phyloP scores from a whole-genome alignment of 2,888 invertebrate species.

The Laothoe populi region DNA sequence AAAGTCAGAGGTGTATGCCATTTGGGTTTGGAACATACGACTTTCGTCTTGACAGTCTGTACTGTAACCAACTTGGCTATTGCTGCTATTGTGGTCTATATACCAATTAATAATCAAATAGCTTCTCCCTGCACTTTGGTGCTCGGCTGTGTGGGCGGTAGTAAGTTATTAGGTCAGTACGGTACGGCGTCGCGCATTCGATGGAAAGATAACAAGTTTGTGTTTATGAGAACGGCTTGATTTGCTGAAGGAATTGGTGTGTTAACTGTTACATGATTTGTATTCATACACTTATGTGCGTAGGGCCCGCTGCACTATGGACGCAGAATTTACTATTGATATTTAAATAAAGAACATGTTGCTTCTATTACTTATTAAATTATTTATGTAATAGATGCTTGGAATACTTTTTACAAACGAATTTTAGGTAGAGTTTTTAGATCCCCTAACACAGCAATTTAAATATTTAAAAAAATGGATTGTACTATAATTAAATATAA shows the following conservation, averaged over 20 bases:
- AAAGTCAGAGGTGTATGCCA: too few species aligned
- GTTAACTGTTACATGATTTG: slow-evolving; percentile 8
- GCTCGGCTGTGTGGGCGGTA: slow-evolving; percentile 34
- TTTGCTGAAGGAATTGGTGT: slow-evolving; percentile 10
- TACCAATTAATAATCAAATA: slow-evolving; percentile 48
- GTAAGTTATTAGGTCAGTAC: slow-evolving; percentile 59
- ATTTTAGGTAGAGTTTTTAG: too few species aligned
- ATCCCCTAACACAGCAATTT: too few species aligned
- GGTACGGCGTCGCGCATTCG: slow-evolving; percentile 47
- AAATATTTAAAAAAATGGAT: too few species aligned
- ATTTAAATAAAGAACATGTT: background rate
- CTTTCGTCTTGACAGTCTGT: too few species aligned
- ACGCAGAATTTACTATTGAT: background rate
- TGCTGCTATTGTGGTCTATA: slow-evolving; percentile 46
- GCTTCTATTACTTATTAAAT: too few species aligned
- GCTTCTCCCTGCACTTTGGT: slow-evolving; percentile 32
- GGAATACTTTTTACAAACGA: too few species aligned
- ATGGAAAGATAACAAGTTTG: slow-evolving; percentile 50
- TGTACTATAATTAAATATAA: background rate
- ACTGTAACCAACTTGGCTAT: too few species aligned
- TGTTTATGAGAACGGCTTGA: slow-evolving; percentile 38
- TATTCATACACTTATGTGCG: slow-evolving; percentile 7
- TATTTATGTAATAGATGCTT: too few species aligned
- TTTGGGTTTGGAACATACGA: too few species aligned
- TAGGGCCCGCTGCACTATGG: background rate